A percentile compares a stretch with the other conserved stretches of the same genome.
Conservation (phyloP, 2,888 invertebrate genomes). For the Euphydryas editha region DNA sequence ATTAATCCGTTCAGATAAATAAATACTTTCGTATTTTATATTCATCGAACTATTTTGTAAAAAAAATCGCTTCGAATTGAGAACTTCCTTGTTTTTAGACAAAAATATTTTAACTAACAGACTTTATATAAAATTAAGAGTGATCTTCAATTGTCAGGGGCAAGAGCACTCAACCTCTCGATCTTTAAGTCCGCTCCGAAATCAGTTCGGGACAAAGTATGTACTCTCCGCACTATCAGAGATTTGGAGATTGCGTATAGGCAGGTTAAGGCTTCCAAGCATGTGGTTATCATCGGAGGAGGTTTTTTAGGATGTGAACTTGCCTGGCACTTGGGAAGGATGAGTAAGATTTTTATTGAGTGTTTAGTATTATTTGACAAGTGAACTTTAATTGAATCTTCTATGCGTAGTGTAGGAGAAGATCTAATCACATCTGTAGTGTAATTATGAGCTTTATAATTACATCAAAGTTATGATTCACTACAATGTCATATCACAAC, state of each 20-base stretch:
- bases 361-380: not conserved
- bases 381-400: no score
- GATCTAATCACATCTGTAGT: no score
- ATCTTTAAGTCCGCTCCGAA: constrained; percentile 66
- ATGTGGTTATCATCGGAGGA: constrained; percentile 67
- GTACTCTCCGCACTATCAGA: constrained; percentile 60
- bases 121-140: not conserved
- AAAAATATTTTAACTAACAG: no score
- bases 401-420: no score
- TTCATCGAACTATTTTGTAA: no score
- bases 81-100: no score
- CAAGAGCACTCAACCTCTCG: constrained; percentile 57
- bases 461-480: no score
- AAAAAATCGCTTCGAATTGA: no score
- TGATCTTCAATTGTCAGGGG: constrained; percentile 50
- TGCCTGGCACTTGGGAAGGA: constrained; percentile 65
- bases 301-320: constrained; percentile 69
- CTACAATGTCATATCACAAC: no score
- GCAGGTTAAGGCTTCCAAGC: constrained; percentile 60
- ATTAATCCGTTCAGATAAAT: no score
- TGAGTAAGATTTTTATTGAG: constrained; percentile 54
- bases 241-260: constrained; percentile 70
- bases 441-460: no score
- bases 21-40: no score
- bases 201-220: constrained; percentile 59